Conservation (phyloP, 1,140 invertebrate species). For the Drosophila leontia region DNA sequence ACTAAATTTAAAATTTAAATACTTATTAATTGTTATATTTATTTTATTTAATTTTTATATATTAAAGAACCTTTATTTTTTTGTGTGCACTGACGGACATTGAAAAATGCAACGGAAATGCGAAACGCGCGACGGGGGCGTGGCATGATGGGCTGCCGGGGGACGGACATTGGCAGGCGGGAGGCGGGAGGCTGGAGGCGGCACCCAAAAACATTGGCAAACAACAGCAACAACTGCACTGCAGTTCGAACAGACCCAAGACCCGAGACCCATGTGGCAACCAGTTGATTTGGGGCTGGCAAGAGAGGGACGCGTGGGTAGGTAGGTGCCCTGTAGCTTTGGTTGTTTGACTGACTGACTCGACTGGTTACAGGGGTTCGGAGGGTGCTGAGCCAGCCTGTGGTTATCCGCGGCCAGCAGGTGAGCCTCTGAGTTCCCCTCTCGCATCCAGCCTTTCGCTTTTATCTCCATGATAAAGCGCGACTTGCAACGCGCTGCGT, state of each 20-base stretch:
- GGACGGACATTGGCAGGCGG: neutral
- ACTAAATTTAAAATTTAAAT: neutral
- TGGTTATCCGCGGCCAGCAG: constrained; percentile 62
- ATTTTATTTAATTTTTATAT: neutral
- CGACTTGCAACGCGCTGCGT: constrained; percentile 76
- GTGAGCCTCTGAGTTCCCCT: constrained; percentile 36
- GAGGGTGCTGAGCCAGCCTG: constrained; percentile 46
- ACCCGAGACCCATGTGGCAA: constrained; percentile 51
- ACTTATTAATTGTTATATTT: no score
- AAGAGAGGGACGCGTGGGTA: constrained; percentile 32
- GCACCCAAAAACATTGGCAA: constrained; percentile 43
- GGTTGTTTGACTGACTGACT: constrained; percentile 61
- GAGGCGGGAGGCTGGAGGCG: constrained; percentile 25
- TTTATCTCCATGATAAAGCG: constrained; percentile 80
- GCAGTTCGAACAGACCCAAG: constrained; percentile 21
- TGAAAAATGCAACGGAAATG: constrained; percentile 72
- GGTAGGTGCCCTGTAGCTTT: constrained; percentile 62
- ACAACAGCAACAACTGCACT: constrained; percentile 37
- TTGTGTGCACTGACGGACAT: constrained; percentile 34
- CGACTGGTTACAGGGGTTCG: constrained; percentile 10
- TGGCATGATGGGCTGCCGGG: constrained; percentile 21
- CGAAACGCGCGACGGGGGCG: constrained; percentile 54
- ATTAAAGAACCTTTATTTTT: neutral
- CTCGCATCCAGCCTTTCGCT: constrained; percentile 35
- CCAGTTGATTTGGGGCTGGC: constrained; percentile 76